Evolutionary conservation across 2,797 vertebrate genomes (phyloP), one percentile per base, ranked within the genome.

Genomic region (Adelosebastes latens): DNA sequence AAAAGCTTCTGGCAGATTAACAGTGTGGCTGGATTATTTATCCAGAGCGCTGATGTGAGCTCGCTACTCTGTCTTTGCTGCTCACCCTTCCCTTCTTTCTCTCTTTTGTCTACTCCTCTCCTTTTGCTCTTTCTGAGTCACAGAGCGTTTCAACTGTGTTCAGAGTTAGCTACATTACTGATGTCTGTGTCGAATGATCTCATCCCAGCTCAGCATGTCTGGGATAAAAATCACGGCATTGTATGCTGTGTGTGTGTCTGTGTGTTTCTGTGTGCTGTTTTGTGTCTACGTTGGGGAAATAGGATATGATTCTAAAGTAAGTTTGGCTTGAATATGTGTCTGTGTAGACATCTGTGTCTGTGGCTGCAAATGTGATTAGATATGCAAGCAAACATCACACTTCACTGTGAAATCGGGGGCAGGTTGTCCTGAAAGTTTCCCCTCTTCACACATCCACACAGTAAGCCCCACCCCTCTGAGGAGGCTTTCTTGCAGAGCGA

Each of bases 401-500:
- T 9, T 36, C 1, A 10, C 18, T 87, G 75, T 86, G 24, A 79
- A 86, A 79, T 70, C 0, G 58, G 73, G 81, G 70, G 68, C 36
- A 71, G 72, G 65, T 27, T 61, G 36, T 18, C 65, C 59, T 32
- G 13, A 18, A 58, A 71, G 32, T 66, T 81, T 63, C 12, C 34
- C 27, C 59, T 75, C 71, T 72, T 10, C 55, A 62, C 84, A 73
- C 61, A 76, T 64, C 56, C 52, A 58, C 62, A 69, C 2, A 69
- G 32, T 13, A 65, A 75, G 70, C 80, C 77, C 70, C 88, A 16
- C 90, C 91, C 87, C 49, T 74, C 39, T 22, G 12, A 81, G 74
- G 78, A 88, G 62, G 84, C 67, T 86, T 93, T 89, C 89, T 81
- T 81, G 92, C 82, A 89, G 88, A 94, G 86, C 91, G 59, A 91